A percentile compares a stretch with the other conserved stretches of the same genome.
phyloP scores from a whole-genome alignment of 30 jellyfish, hydroid and myxozoan species.

The Morbakka virulenta region DNA sequence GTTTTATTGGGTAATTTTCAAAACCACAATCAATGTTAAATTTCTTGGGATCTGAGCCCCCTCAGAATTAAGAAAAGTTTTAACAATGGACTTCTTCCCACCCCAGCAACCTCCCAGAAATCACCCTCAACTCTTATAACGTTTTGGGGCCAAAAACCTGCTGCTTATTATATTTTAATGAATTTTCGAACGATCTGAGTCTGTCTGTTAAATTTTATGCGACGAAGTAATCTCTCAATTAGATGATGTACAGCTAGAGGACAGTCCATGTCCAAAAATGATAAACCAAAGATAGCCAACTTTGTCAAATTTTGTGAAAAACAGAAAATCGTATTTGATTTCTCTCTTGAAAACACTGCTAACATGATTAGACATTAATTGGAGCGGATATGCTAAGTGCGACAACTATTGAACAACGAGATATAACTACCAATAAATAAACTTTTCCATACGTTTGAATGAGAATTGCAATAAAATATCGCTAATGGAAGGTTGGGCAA shows the following conservation, averaged over 20 bases:
- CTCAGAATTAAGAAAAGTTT: too few species aligned
- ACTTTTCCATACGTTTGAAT: too few species aligned
- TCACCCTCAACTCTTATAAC: too few species aligned
- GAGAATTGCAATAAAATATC: too few species aligned
- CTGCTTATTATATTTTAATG: slow-evolving; percentile 2
- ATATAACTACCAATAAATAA: too few species aligned
- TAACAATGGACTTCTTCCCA: too few species aligned
- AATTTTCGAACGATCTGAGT: slow-evolving; percentile 33
- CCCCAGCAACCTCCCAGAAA: too few species aligned
- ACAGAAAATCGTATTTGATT: slow-evolving; percentile 13
- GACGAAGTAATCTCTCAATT: slow-evolving; percentile 16
- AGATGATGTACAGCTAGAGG: slow-evolving; percentile 43
- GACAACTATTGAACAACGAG: slow-evolving; percentile 17
- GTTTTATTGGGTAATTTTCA: too few species aligned
- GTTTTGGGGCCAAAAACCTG: slow-evolving; percentile 45
- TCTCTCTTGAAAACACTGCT: slow-evolving; percentile 29
- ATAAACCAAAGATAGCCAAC: background rate
- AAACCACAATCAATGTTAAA: too few species aligned
- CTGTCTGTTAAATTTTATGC: slow-evolving; percentile 45
- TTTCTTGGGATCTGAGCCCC: too few species aligned
- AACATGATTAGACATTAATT: slow-evolving; percentile 42
- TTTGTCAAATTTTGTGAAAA: slow-evolving; percentile 38
- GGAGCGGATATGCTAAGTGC: slow-evolving; percentile 55
- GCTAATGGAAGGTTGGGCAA: too few species aligned
- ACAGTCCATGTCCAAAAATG: slow-evolving; percentile 18